Percentiles rank a stretch among this genome's conserved stretches.
Conservation (phyloP, 1,140 invertebrate genomes). For the Zaprionus camerounensis region DNA sequence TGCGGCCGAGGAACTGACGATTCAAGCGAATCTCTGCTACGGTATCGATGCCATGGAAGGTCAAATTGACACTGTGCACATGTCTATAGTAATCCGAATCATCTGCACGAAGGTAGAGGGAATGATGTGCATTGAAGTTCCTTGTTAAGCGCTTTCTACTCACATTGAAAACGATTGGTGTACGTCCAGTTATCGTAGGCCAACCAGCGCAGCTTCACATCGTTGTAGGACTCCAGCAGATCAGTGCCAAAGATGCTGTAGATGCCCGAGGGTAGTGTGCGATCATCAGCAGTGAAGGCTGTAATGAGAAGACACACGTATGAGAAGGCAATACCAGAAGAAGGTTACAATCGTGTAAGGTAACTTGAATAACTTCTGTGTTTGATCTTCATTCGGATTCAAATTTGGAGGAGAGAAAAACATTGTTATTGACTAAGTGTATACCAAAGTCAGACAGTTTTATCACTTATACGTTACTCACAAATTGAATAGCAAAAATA, state of each 20-base stretch:
- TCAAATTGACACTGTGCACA: slow-evolving; percentile 84
- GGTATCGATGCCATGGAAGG: slow-evolving; percentile 95
- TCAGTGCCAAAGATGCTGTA: slow-evolving; percentile 89
- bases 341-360: no score
- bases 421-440: no score
- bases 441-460: no score
- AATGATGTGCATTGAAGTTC: background rate
- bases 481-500: no score
- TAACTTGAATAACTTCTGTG: no score
- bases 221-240: slow-evolving; percentile 91
- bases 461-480: no score
- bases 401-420: no score
- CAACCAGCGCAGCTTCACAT: slow-evolving; percentile 92
- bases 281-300: slow-evolving; percentile 79
- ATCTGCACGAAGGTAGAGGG: slow-evolving; percentile 28
- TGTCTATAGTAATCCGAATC: slow-evolving; percentile 53
- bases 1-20: slow-evolving; percentile 87
- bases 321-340: background rate
- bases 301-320: background rate
- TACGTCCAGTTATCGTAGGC: slow-evolving; percentile 92
- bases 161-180: slow-evolving; percentile 85
- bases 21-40: slow-evolving; percentile 92
- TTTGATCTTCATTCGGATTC: no score
- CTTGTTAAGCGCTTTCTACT: slow-evolving; percentile 4
- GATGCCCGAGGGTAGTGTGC: slow-evolving; percentile 91